These are phyloP conservation scores for Scatophagus argus DNA, from an alignment of 2,113 vertebrate genomes.

Conservation along the genomic window DNA sequence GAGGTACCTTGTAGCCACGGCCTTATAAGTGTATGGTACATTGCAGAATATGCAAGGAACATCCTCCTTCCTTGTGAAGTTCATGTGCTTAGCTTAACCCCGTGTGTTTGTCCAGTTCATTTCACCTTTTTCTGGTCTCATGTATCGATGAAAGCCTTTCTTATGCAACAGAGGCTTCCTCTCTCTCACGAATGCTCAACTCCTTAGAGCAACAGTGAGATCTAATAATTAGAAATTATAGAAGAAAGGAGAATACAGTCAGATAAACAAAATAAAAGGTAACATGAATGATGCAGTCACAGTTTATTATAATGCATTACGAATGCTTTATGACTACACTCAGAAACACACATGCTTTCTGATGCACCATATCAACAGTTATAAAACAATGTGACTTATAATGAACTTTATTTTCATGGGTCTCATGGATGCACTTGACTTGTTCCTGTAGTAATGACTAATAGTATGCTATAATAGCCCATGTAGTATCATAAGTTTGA, in stretches of 20 bases:
- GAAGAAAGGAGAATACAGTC: not conserved
- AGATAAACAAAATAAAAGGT: not conserved
- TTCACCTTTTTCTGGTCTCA: conserved; percentile 1
- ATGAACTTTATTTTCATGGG: no score
- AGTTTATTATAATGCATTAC: no score
- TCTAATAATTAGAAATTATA: no score
- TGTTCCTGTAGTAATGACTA: no score
- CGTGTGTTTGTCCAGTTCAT: not conserved
- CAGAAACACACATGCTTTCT: no score
- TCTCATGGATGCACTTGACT: no score
- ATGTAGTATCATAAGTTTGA: no score
- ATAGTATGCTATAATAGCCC: no score
- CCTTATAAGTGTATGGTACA: not conserved
- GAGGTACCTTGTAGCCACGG: not conserved
- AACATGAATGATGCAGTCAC: no score
- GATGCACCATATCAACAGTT: no score
- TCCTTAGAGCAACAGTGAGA: not conserved
- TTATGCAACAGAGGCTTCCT: not conserved
- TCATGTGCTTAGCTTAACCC: not conserved
- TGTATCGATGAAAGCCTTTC: not conserved
- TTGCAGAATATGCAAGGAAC: not conserved
- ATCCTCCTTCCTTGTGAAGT: not conserved
- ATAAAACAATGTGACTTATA: no score
- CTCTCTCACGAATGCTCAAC: not conserved
- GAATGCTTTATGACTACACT: no score